Evolutionary conservation across 2,113 vertebrate genomes (phyloP), one percentile per base, ranked within the genome.

Genomic region (Arizona elegans): DNA sequence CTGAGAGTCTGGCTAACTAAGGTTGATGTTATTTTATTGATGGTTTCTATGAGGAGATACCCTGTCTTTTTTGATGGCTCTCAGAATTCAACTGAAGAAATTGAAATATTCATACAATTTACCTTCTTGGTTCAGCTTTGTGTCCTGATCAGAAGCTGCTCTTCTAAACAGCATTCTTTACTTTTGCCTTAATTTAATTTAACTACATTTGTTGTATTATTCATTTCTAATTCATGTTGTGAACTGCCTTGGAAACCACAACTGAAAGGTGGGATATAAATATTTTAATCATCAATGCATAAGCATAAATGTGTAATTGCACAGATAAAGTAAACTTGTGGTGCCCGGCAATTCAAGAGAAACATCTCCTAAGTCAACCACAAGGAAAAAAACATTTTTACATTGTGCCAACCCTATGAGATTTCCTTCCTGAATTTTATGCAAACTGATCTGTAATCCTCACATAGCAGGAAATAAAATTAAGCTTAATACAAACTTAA

Each of bases 401-500:
- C 8, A 24, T 52, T 58, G 23, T 62, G 47, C 47, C 38, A 90
- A 87, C 90, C 59, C 26, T 58, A 90, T 15, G 33, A 52, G 47
- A 29, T 54, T 59, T 54, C 29, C 3, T 23, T 5, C 23, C 38
- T 29, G 55, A 26, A 21, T 90, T 90, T 90, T 65, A 43, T 90
- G 56, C 38, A 58, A 87, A 90, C 9, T 9, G 26, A 62, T 10
- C 75, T 3, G 3, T 52, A 29, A 54, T 87, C 75, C 54, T 43
- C 33, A 43, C 56, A 87, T 93, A 65, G 93, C 52, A 91, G 94
- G 95, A 65, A 55, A 4, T 0, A 89, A 92, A 92, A 58, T 95
- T 91, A 65, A 91, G 90, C 24, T 93, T 94, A 92, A 95, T 89
- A 92, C 50, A 95, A 92, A 91, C 8, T 43, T 58, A 85, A 86